Evolutionary conservation across 2,888 invertebrate genomes (phyloP).

Genomic region (Calameuta pallipes): DNA sequence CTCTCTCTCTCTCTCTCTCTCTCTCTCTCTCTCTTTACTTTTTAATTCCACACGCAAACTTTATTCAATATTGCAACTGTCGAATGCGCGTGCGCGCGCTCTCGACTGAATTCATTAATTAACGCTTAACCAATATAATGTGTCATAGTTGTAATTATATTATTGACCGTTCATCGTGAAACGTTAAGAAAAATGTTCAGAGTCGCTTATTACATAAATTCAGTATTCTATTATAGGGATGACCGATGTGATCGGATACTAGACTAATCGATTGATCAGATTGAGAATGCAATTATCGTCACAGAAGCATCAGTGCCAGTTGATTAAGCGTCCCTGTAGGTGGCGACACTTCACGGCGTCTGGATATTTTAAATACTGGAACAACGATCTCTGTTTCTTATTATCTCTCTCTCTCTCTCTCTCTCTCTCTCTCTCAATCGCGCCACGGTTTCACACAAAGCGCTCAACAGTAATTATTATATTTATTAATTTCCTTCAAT

Average conservation of each 20-base stretch:
- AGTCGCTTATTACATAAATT: too few species aligned
- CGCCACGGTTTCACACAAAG: background rate
- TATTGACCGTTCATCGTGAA: background rate
- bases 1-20: too few species aligned
- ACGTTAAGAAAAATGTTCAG: background rate
- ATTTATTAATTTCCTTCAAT: background rate
- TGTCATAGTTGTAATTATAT: background rate
- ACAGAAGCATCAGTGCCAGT: too few species aligned
- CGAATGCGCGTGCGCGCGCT: background rate
- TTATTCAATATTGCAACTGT: background rate
- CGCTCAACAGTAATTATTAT: background rate
- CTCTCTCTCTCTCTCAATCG: conserved; percentile 1
- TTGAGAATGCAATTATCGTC: too few species aligned
- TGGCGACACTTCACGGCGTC: too few species aligned
- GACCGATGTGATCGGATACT: too few species aligned
- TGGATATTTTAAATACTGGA: too few species aligned
- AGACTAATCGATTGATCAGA: too few species aligned
- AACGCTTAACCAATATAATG: background rate
- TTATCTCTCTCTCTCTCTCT: background rate
- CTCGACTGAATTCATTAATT: background rate
- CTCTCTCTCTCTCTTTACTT: background rate
- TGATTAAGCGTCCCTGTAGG: too few species aligned
- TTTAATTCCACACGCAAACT: background rate
- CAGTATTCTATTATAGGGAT: too few species aligned
- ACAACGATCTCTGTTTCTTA: conserved; percentile 8